phyloP scores from a whole-genome alignment of 2,797 vertebrate genomes.

The Sciurus vulgaris region DNA sequence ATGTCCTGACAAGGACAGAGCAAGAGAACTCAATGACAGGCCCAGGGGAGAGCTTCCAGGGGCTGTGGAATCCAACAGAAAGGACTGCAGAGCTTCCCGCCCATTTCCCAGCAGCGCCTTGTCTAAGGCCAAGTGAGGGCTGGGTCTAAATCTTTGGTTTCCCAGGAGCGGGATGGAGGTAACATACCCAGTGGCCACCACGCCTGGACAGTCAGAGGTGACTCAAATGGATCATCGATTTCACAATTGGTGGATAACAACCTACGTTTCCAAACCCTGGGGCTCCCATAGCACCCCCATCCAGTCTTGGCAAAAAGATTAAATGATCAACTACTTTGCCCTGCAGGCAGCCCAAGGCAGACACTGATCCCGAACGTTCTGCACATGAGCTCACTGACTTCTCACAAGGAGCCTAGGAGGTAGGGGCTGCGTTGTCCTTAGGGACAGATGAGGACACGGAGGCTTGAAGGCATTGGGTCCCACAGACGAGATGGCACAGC shows the following conservation, averaged over 20 bases:
- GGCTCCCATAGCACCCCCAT: not conserved
- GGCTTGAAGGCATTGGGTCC: not conserved
- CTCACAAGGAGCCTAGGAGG: not conserved
- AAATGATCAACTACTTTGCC: fast-evolving
- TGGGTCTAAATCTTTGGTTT: fast-evolving
- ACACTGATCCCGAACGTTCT: fast-evolving
- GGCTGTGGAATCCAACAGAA: not conserved
- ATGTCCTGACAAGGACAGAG: not conserved
- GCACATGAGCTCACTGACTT: fast-evolving
- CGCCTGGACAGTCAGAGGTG: not conserved
- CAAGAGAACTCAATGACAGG: not conserved
- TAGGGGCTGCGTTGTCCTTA: not conserved
- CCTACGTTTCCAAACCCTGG: not conserved
- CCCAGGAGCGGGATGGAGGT: fast-evolving
- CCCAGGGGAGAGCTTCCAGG: not conserved
- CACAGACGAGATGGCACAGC: fast-evolving
- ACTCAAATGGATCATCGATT: not conserved
- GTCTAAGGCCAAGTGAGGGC: not conserved
- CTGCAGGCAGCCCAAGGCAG: fast-evolving
- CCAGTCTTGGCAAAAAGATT: not conserved
- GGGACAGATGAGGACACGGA: not conserved
- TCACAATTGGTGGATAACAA: fast-evolving
- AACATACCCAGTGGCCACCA: not conserved
- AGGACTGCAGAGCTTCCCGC: not conserved
- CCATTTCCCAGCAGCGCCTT: not conserved